Percentiles rank a stretch among this genome's conserved stretches.
phyloP scores from a whole-genome alignment of 2,888 invertebrate genomes.

The Branchipolynoe longqiensis region DNA sequence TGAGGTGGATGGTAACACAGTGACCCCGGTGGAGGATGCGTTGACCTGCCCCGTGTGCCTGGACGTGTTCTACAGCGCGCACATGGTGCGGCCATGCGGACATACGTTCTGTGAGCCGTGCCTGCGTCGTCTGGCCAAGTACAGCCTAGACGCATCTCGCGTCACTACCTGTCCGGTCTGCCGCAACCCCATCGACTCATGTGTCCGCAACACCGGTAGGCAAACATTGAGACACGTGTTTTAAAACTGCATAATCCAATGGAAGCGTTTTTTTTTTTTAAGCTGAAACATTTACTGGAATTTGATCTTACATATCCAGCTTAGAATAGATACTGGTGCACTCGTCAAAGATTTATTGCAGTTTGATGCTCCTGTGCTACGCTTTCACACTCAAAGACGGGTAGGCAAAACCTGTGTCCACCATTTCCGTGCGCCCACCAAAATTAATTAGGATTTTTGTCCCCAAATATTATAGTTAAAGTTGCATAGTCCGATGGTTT shows the following conservation, averaged over 20 bases:
- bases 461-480: background rate
- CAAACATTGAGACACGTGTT: too few species aligned
- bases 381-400: too few species aligned
- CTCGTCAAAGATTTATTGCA: too few species aligned
- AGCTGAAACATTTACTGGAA: too few species aligned
- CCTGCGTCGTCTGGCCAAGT: conserved; percentile 67
- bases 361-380: too few species aligned
- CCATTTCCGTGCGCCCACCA: too few species aligned
- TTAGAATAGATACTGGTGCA: too few species aligned
- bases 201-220: conserved; percentile 41
- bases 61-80: conserved; percentile 68
- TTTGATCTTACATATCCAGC: too few species aligned
- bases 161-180: conserved; percentile 54
- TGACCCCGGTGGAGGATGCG: conserved; percentile 34
- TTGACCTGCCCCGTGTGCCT: conserved; percentile 69
- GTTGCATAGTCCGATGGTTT: background rate
- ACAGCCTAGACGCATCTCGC: conserved; percentile 9
- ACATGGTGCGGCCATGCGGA: conserved; percentile 67
- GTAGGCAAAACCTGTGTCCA: too few species aligned
- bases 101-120: conserved; percentile 71
- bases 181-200: conserved; percentile 34
- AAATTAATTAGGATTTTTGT: background rate
- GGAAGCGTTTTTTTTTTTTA: too few species aligned
- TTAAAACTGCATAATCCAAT: too few species aligned
- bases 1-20: background rate